A percentile compares a stretch with the other conserved stretches of the same genome.
These are phyloP conservation scores for Cricetomys ansorgei DNA, from an alignment of 2,113 vertebrate genomes.

Conservation along the genomic window DNA sequence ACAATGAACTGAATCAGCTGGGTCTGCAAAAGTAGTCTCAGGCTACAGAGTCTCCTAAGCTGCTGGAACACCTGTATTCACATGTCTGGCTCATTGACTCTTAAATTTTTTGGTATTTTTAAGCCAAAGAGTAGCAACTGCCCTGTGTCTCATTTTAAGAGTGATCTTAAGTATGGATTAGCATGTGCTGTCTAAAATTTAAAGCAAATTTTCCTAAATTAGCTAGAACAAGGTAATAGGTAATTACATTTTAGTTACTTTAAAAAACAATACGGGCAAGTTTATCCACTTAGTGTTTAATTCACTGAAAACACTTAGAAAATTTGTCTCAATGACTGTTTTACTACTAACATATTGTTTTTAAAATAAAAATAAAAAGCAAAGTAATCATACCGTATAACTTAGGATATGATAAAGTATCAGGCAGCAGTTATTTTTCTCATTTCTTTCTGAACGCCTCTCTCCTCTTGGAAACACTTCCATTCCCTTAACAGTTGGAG, in stretches of 20 bases:
- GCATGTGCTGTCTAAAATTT: not conserved
- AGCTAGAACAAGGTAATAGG: not conserved
- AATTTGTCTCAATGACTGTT: not conserved
- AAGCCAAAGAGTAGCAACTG: not conserved
- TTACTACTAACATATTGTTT: conserved; percentile 38
- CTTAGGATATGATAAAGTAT: not conserved
- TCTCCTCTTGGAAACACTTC: not conserved
- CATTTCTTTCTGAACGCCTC: not conserved
- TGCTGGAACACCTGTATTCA: not conserved
- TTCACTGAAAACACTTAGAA: conserved; percentile 7
- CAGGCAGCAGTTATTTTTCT: not conserved
- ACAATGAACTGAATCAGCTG: not conserved
- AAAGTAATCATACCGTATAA: not conserved
- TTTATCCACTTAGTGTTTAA: conserved; percentile 12
- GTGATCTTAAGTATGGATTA: not conserved
- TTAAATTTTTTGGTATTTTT: conserved; percentile 17
- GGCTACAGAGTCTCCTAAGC: not conserved
- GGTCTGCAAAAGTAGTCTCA: not conserved
- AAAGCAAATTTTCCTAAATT: not conserved
- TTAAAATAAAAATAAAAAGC: not conserved
- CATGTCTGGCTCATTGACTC: not conserved
- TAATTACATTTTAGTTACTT: conserved; percentile 25
- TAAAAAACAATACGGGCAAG: not conserved
- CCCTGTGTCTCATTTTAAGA: not conserved
- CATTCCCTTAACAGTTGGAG: conserved; percentile 1